These are phyloP conservation scores for Choristoneura fumiferana DNA, from an alignment of 1,140 invertebrate species.

Conservation along the genomic window DNA sequence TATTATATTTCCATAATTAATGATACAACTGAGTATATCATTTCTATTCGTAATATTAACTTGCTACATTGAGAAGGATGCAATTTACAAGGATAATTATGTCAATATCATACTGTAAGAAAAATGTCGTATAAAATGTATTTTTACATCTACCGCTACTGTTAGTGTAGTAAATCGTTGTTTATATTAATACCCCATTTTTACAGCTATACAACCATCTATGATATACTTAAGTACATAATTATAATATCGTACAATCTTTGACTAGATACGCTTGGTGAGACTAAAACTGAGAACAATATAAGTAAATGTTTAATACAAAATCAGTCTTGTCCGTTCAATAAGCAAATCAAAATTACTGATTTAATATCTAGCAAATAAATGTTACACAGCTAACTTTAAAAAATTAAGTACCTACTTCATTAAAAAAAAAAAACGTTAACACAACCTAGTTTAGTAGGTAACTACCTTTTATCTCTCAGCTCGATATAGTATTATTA, in stretches of 20 bases:
- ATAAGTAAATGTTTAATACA: conserved; percentile 25
- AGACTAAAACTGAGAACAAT: conserved; percentile 18
- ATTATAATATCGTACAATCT: conserved; percentile 21
- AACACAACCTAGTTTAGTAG: too few relatives aligned
- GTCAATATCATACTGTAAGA: conserved; percentile 23
- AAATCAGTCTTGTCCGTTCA: conserved; percentile 46
- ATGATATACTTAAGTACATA: conserved; percentile 24
- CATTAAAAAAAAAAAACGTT: too few relatives aligned
- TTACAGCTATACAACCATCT: conserved; percentile 45
- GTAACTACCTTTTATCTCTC: too few relatives aligned
- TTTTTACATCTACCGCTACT: conserved; percentile 41
- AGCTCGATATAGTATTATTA: too few relatives aligned
- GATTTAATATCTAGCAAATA: too few relatives aligned
- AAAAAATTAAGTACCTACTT: too few relatives aligned
- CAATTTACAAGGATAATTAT: conserved; percentile 27
- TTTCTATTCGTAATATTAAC: neutral
- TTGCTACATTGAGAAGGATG: neutral
- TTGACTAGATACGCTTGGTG: conserved; percentile 28
- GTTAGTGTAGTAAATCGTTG: conserved; percentile 43
- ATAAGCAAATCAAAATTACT: conserved; percentile 1
- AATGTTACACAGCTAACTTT: too few relatives aligned
- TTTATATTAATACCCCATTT: conserved; percentile 37
- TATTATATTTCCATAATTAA: neutral
- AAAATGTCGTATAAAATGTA: conserved; percentile 50
- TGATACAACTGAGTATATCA: neutral